Percentiles rank a stretch among this genome's conserved stretches.
Evolutionary conservation across 2,888 invertebrate species (phyloP).

Genomic region (Ormyrus thymus): DNA sequence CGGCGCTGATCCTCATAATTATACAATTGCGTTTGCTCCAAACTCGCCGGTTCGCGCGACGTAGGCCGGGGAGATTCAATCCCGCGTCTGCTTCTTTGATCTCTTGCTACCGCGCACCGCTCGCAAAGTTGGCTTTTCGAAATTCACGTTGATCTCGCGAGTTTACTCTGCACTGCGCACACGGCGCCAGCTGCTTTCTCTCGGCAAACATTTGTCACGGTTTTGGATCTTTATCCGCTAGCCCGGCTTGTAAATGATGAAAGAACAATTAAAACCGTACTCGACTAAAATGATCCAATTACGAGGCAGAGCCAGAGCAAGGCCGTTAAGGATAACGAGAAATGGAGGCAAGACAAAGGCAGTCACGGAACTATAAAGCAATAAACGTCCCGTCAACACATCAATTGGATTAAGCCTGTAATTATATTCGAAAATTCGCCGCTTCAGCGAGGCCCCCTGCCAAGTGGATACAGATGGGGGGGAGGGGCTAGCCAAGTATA

Average conservation of each 20-base stretch:
- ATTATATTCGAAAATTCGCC: constrained; percentile 37
- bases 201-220: too few relatives aligned
- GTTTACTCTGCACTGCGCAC: too few relatives aligned
- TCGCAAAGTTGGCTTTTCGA: background rate
- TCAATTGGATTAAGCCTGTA: constrained; percentile 32
- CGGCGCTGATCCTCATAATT: constrained; percentile 44
- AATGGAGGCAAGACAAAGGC: too few relatives aligned
- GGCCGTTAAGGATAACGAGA: too few relatives aligned
- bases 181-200: too few relatives aligned
- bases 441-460: background rate
- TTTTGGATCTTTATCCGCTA: too few relatives aligned
- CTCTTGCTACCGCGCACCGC: background rate
- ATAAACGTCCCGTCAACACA: background rate
- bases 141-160: background rate
- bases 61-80: too few relatives aligned
- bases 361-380: background rate
- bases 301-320: too few relatives aligned
- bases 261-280: too few relatives aligned
- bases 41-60: background rate
- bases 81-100: too few relatives aligned
- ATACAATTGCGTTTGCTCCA: constrained; percentile 42
- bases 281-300: too few relatives aligned
- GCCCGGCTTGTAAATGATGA: too few relatives aligned
- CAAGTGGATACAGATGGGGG: background rate
- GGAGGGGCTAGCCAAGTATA: background rate